Percentiles rank a stretch among this genome's conserved stretches.
These are phyloP conservation scores for Speoplatyrhinus poulsoni DNA, from an alignment of 2,113 vertebrate species.

Conservation along the genomic window DNA sequence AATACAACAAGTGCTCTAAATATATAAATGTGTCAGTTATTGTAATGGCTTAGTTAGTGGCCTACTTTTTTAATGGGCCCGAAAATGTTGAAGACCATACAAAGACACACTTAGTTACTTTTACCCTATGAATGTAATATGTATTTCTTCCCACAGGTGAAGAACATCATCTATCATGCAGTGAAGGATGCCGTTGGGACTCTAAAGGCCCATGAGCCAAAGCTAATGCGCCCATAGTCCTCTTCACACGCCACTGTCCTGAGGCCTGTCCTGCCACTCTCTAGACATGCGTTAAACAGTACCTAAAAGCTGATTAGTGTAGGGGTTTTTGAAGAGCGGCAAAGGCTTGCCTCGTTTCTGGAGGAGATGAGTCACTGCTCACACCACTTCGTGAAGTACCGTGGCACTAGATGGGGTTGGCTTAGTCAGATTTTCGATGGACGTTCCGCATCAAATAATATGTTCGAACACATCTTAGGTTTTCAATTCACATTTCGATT, in stretches of 20 bases:
- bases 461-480: slow-evolving; percentile 65
- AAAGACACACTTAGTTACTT: too few relatives aligned
- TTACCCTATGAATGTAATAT: too few relatives aligned
- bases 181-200: slow-evolving; percentile 98
- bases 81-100: too few relatives aligned
- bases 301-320: slow-evolving; percentile 45
- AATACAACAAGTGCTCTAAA: too few relatives aligned
- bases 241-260: slow-evolving; percentile 44
- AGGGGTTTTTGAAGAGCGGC: slow-evolving; percentile 27
- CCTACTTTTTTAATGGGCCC: too few relatives aligned
- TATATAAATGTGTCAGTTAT: too few relatives aligned
- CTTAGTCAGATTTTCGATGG: slow-evolving; percentile 60
- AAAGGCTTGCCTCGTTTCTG: slow-evolving; percentile 34
- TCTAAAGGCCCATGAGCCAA: slow-evolving; percentile 93
- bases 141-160: slow-evolving; percentile 81
- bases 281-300: slow-evolving; percentile 33
- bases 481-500: slow-evolving; percentile 59
- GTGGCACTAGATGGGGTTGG: slow-evolving; percentile 38
- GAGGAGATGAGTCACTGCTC: slow-evolving; percentile 11
- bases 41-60: too few relatives aligned
- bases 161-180: slow-evolving; percentile 99
- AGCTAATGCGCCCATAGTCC: slow-evolving; percentile 89
- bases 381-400: not conserved
- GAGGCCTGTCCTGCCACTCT: slow-evolving; percentile 57
- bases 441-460: slow-evolving; percentile 71